phyloP scores from a whole-genome alignment of 2,113 vertebrate species.

The Agapornis roseicollis region DNA sequence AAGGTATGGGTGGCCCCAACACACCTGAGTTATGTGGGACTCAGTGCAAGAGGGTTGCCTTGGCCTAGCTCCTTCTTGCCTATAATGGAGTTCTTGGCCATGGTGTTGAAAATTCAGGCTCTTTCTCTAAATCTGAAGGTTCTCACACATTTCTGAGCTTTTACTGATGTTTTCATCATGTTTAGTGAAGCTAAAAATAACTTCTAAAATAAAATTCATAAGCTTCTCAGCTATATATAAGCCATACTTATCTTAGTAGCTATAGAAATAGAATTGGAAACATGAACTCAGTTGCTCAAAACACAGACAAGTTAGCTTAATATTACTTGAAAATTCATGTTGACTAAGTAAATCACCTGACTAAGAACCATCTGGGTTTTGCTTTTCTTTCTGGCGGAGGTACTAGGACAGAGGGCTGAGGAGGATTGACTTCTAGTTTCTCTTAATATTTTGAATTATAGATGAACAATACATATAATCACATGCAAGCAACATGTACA shows the following conservation, averaged over 20 bases:
- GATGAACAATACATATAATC: background rate
- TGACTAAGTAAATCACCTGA: background rate
- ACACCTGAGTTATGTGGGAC: rapidly evolving
- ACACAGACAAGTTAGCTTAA: background rate
- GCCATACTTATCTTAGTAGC: background rate
- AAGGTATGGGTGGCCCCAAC: background rate
- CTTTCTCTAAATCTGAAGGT: background rate
- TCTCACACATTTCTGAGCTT: background rate
- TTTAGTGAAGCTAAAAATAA: background rate
- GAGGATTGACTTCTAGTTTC: background rate
- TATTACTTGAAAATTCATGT: background rate
- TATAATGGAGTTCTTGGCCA: background rate
- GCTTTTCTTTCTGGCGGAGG: rapidly evolving
- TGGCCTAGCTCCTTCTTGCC: rapidly evolving
- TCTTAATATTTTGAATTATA: background rate
- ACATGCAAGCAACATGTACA: background rate
- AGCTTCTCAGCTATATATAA: background rate
- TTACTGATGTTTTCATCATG: background rate
- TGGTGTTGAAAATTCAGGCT: background rate
- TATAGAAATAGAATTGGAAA: background rate
- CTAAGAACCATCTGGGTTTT: background rate
- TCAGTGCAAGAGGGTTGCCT: background rate
- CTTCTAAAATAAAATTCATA: background rate
- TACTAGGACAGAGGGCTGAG: background rate
- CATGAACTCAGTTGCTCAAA: background rate